Evolutionary conservation across 2,797 vertebrate species (phyloP).

Genomic region (Falco peregrinus): DNA sequence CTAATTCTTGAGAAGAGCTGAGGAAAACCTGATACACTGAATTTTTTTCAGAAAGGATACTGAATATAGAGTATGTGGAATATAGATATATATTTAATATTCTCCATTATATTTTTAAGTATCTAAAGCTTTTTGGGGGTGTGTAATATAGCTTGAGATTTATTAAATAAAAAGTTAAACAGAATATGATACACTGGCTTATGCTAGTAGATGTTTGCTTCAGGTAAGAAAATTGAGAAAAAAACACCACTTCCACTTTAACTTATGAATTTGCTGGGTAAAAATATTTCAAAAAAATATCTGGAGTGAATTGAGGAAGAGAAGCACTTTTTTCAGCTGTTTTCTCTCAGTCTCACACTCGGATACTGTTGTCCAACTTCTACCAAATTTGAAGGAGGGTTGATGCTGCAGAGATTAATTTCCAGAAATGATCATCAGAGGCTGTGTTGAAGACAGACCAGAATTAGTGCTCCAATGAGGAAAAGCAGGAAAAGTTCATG

Average conservation of each 20-base stretch:
- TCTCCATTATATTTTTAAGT: background rate
- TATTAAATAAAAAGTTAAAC: background rate
- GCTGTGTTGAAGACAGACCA: background rate
- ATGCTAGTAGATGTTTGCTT: background rate
- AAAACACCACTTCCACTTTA: background rate
- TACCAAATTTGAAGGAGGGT: background rate
- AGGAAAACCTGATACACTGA: background rate
- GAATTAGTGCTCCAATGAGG: background rate
- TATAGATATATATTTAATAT: background rate
- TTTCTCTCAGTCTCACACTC: background rate
- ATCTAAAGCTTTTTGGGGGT: background rate
- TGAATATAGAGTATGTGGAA: background rate
- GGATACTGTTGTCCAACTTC: background rate
- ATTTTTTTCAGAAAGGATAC: background rate
- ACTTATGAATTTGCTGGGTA: background rate
- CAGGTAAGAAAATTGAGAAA: slow-evolving; percentile 6
- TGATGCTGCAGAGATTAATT: background rate
- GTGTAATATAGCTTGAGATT: background rate
- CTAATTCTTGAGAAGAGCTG: background rate
- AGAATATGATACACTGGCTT: background rate
- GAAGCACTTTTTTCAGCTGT: background rate
- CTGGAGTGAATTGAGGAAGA: background rate
- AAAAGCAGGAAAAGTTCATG: background rate
- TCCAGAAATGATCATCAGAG: background rate
- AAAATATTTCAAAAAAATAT: background rate